Evolutionary conservation across 2,797 vertebrate species (phyloP), one percentile per base, ranked within the genome.

Genomic region (Picus viridis): DNA sequence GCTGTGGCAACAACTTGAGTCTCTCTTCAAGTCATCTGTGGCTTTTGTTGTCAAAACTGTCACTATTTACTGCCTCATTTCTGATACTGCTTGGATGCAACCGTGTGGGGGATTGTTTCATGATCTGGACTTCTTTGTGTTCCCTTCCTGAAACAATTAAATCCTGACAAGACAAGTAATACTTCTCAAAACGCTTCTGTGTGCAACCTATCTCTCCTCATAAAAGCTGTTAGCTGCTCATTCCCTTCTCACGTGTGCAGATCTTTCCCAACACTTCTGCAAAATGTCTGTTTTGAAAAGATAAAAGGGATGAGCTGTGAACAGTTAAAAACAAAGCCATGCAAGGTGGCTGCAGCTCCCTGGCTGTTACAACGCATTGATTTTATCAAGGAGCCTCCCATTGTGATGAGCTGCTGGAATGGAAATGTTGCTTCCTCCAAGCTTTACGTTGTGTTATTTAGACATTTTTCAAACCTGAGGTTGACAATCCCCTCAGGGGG

Each of bases 311-410:
- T 56, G 24, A 18, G 53, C 59, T 11, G 59, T 74, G 72, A 91
- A 77, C 26, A 88, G 63, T 39, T 83, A 16, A 89, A 91, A 68
- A 51, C 67, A 67, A 85, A 70, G 27, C 6, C 9, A 56, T 63
- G n/a, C 17, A 64, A 91, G 41, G 51, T 63, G 85, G 62, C 30
- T 92, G 26, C 77, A 93, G 94, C 63, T 71, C 51, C 53, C 43
- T 74, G 32, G 65, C 19, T 88, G 63, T 54, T 86, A 64, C 22
- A 92, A 62, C 64, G n/a, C 47, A 70, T 12, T 73, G 68, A 73
- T 96, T 94, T 96, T 96, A 83, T 77, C 80, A 94, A 94, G 73
- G n/a, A 79, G 61, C 68, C 82, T 89, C 85, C 80, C 69, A 76
- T 75, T 80, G 82, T 89, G 83, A 94, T 68, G 34, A 93, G 23